Evolutionary conservation across 1,140 invertebrate genomes (phyloP), one percentile per base, ranked within the genome.

Genomic region (Meloidogyne floridensis): DNA sequence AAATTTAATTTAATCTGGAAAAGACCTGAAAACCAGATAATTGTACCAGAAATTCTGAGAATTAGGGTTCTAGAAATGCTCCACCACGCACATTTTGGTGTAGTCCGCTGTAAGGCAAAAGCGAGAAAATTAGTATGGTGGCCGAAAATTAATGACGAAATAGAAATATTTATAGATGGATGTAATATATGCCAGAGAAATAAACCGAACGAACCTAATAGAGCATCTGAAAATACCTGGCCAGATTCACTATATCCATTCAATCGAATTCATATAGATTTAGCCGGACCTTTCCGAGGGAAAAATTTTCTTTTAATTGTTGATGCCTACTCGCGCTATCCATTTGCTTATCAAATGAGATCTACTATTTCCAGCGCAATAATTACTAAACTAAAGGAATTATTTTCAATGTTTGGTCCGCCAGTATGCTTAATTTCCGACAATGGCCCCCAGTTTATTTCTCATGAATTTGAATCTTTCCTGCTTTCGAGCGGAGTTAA

Each of bases 361-460:
- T 8, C 7, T 10, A 43, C 53, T 18, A 42, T 43, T 56, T 11
- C 42, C 9, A 20, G 20, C 11, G 20, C 51, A 18, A 77, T 59
- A 77, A 54, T 13, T 13, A 15, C 13, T 77, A 10, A 51, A 13
- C 43, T 77, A 4, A 53, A 53, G 15, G 51, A 42, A 75, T n/a
- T 80, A 13, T 72, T 80, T n/a, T 13, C 77, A 15, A n/a, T 43
- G 69, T 71, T 32, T 83, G 80, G 80, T 18, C 4, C 69, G 32
- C 81, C 77, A 8, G 11, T 20, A 53, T 11, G 9, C 13, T 71
- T 91, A 7, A 86, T 91, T 7, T 83, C 75, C 0, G 90, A 91
- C 65, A 91, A 91, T 78, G 89, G 89, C 13, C 84, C 89, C 2
- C 84, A 86, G 59, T 90, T 91, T 72, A 86, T 75, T 4, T 88